A percentile compares a stretch with the other conserved stretches of the same genome.
These are phyloP conservation scores for Reticulitermes speratus DNA, from an alignment of 1,140 invertebrate genomes.

Conservation along the genomic window DNA sequence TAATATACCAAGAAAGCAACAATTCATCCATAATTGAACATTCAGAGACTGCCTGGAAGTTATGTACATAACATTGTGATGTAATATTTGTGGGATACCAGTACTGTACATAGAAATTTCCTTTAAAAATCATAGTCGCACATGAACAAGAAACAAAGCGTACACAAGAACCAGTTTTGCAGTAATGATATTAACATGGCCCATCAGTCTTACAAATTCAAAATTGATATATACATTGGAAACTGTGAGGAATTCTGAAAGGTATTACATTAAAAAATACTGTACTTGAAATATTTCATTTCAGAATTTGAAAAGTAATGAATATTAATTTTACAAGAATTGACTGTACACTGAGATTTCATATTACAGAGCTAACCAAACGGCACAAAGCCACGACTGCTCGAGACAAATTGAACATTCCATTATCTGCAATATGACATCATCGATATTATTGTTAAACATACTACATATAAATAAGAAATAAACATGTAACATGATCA, in stretches of 20 bases:
- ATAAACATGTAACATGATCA: constrained; percentile 5
- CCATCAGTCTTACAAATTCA: constrained; percentile 6
- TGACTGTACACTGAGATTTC: not conserved
- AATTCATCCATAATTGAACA: not conserved
- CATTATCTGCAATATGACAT: not conserved
- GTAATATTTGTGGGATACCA: not conserved
- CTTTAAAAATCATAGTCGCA: constrained; percentile 2
- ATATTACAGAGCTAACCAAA: not conserved
- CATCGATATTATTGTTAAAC: not conserved
- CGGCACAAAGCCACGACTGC: not conserved
- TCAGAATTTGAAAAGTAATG: not conserved
- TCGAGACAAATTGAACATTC: not conserved
- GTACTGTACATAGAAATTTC: not conserved
- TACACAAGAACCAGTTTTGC: not conserved
- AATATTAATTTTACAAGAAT: not conserved
- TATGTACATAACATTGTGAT: not conserved
- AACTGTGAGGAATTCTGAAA: not conserved
- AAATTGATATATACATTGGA: not conserved
- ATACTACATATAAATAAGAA: constrained; percentile 9
- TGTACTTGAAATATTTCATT: not conserved
- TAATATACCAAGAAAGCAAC: not conserved
- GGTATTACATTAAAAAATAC: not conserved
- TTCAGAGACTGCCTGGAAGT: not conserved
- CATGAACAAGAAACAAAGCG: not conserved
- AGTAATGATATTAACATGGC: not conserved